Evolutionary conservation across 1,140 invertebrate species (phyloP).

Genomic region (Rhyzopertha dominica): DNA sequence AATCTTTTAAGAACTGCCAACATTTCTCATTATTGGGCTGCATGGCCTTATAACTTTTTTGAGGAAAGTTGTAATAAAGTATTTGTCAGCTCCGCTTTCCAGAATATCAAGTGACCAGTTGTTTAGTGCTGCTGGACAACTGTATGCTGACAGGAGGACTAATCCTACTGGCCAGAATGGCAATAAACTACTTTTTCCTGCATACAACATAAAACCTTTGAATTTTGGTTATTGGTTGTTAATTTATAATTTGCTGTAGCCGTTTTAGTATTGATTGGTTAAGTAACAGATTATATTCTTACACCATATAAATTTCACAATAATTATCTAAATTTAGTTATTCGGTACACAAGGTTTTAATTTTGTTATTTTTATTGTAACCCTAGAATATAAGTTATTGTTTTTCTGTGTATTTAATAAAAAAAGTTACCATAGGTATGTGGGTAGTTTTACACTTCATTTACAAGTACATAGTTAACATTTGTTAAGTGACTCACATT

Average conservation of each 20-base stretch:
- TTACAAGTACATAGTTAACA: no score
- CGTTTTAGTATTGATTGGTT: no score
- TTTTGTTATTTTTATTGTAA: not conserved
- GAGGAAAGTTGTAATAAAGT: conserved; percentile 27
- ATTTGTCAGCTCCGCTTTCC: conserved; percentile 27
- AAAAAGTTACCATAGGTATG: no score
- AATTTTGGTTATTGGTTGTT: conserved; percentile 13
- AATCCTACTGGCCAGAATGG: conserved; percentile 12
- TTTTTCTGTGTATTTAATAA: no score
- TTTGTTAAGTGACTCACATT: no score
- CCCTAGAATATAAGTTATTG: no score
- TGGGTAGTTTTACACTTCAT: no score
- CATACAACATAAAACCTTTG: conserved; percentile 18
- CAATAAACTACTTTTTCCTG: conserved; percentile 15
- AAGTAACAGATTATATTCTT: no score
- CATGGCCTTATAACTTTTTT: conserved; percentile 25
- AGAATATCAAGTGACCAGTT: conserved; percentile 33
- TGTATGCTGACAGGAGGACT: conserved; percentile 3
- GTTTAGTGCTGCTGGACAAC: conserved; percentile 26
- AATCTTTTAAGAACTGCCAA: conserved; percentile 25
- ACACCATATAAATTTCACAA: no score
- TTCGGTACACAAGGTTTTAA: not conserved
- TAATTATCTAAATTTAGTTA: no score
- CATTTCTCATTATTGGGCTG: conserved; percentile 28
- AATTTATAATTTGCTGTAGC: not conserved